A percentile compares a stretch with the other conserved stretches of the same genome.
Conservation (phyloP, 30 jellyfish, hydroid and myxozoan species). For the Morbakka virulenta region DNA sequence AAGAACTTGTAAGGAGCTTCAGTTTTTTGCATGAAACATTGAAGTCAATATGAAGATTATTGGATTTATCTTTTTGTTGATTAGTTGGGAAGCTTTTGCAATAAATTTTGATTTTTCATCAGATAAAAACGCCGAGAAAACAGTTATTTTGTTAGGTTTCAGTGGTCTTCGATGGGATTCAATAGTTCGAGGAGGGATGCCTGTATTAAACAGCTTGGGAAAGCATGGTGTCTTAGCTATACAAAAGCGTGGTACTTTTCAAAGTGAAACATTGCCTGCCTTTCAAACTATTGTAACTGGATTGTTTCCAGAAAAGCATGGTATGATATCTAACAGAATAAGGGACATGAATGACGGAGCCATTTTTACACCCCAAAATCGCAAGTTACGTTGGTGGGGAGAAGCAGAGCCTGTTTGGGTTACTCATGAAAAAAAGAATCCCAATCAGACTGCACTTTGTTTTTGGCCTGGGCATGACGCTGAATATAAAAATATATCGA, state of each 20-base stretch:
- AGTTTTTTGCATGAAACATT: too few species aligned
- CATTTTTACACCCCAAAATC: slow-evolving; percentile 53
- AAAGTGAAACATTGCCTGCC: slow-evolving; percentile 84
- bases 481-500: background rate
- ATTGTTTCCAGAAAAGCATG: slow-evolving; percentile 79
- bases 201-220: slow-evolving; percentile 46
- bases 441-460: slow-evolving; percentile 78
- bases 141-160: slow-evolving; percentile 75
- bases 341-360: slow-evolving; percentile 39
- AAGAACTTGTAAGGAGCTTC: too few species aligned
- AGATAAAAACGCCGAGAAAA: slow-evolving; percentile 67
- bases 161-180: slow-evolving; percentile 85
- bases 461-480: slow-evolving; percentile 96
- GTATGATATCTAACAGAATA: slow-evolving; percentile 88
- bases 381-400: slow-evolving; percentile 79
- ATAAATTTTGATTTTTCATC: slow-evolving; percentile 25
- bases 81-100: background rate
- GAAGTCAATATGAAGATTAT: background rate
- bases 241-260: slow-evolving; percentile 70
- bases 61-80: background rate
- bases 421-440: slow-evolving; percentile 55
- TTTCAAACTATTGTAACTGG: slow-evolving; percentile 90
- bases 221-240: slow-evolving; percentile 69
- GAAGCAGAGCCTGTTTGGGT: slow-evolving; percentile 95
- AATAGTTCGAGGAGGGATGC: slow-evolving; percentile 23